Evolutionary conservation across 2,888 invertebrate genomes (phyloP), one percentile per base, ranked within the genome.

Genomic region (Dolomedes plantarius): DNA sequence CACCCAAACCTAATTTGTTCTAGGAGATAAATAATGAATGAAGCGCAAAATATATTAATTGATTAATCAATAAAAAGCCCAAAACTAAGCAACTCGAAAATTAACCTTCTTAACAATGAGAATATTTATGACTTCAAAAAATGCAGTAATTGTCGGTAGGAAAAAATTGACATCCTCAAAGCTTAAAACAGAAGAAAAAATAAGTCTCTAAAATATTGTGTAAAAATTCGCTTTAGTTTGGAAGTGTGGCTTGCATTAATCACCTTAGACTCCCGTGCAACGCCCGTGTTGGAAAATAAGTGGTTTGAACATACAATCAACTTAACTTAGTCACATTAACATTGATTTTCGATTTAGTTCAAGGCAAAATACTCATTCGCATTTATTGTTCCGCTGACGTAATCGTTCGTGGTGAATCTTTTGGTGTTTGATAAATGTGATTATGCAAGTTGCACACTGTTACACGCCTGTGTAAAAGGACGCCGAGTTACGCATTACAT

Each of bases 321-420:
- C 73, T 73, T 81, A 68, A 76, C 41, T 69, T 67, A 67, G 32
- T 31, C 69, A 62, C 82, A 82, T 82, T 82, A 82, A 76, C 82
- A 82, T 82, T 71, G 82, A 82, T 82, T 82, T 82, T 82, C 82
- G 76, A 82, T 82, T 82, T 71, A 46, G 80, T 73, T 76, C 50
- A 23, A 68, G 56, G 74, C 76, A 76, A 72, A 71, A 82, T 76
- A 82, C 46, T 68, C 74, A 56, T 75, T 62, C 69, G 36, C 62
- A 75, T 81, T 71, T 65, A 76, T 76, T 76, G 82, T 62, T 68
- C 39, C 56, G 71, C 62, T 71, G 71, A 82, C 64, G 71, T 71
- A 65, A 76, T 82, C 75, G 69, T 29, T 74, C 73, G 62, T 31
- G 68, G 46, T 32, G 23, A 68, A 75, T 75, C 81, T 81, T 81